Evolutionary conservation across 2,113 vertebrate genomes (phyloP).

Genomic region (Mirounga angustirostris): DNA sequence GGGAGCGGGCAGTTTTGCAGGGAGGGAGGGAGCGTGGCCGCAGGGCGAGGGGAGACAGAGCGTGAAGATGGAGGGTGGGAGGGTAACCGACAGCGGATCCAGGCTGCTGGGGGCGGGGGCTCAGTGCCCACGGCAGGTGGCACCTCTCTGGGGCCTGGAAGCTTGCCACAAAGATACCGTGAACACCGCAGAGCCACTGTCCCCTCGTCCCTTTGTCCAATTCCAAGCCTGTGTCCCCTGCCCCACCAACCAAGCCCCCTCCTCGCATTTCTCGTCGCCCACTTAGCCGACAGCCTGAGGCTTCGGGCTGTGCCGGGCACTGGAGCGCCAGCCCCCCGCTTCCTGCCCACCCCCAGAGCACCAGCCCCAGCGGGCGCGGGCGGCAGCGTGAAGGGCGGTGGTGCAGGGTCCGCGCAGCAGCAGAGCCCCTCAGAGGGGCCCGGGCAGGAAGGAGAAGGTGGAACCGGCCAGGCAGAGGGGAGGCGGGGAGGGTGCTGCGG

Average conservation of each 20-base stretch:
- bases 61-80: not conserved
- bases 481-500: not conserved
- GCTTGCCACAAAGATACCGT: not conserved
- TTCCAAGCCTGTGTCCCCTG: not conserved
- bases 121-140: not conserved
- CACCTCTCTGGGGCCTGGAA: not conserved
- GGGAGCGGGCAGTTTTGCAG: no score
- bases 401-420: not conserved
- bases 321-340: not conserved
- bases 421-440: not conserved
- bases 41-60: not conserved
- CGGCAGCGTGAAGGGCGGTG: not conserved
- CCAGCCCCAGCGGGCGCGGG: no score
- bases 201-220: not conserved
- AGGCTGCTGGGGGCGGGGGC: not conserved
- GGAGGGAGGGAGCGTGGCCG: not conserved
- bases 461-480: not conserved
- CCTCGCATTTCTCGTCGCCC: not conserved
- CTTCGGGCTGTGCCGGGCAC: not conserved
- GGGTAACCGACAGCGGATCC: no score
- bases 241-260: not conserved
- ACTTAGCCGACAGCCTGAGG: not conserved
- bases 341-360: not conserved
- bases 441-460: not conserved
- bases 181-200: fast-evolving